phyloP scores from a whole-genome alignment of 1,140 invertebrate species.

The Telenomus remus region DNA sequence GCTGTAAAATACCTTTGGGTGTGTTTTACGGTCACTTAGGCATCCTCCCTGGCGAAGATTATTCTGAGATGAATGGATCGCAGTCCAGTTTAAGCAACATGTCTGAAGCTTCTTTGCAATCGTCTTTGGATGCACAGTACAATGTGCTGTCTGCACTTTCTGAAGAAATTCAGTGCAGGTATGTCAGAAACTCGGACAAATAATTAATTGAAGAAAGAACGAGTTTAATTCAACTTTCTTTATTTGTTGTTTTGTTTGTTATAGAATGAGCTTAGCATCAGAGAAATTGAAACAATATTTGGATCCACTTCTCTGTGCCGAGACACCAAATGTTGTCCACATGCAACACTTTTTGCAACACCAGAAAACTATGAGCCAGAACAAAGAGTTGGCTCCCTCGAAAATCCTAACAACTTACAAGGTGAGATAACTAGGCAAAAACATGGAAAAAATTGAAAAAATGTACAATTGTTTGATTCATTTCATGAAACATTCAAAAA shows the following conservation, averaged over 20 bases:
- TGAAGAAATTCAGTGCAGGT: slow-evolving; percentile 88
- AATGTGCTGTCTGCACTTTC: slow-evolving; percentile 78
- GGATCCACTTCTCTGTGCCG: slow-evolving; percentile 83
- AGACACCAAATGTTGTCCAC: slow-evolving; percentile 86
- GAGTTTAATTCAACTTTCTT: too few relatives aligned
- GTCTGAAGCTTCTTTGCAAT: slow-evolving; percentile 67
- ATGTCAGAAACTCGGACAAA: not conserved
- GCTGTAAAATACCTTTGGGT: slow-evolving; percentile 92
- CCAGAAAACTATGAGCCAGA: slow-evolving; percentile 76
- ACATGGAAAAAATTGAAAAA: too few relatives aligned
- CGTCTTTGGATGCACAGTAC: slow-evolving; percentile 76
- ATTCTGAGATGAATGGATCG: slow-evolving; percentile 74
- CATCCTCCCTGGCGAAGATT: slow-evolving; percentile 82
- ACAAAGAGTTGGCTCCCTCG: slow-evolving; percentile 78
- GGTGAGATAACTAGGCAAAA: slow-evolving; percentile 69
- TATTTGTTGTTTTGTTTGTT: not conserved
- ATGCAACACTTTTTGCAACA: slow-evolving; percentile 84
- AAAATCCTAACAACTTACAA: slow-evolving; percentile 88
- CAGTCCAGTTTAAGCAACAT: slow-evolving; percentile 61
- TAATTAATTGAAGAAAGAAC: slow-evolving; percentile 1
- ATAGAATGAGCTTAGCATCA: slow-evolving; percentile 85
- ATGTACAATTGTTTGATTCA: too few relatives aligned
- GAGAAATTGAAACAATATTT: slow-evolving; percentile 86
- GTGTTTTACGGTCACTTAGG: slow-evolving; percentile 93
- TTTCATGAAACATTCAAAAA: slow-evolving; percentile 9